Conservation (phyloP, 1,140 invertebrate genomes). For the Apolygus lucorum region DNA sequence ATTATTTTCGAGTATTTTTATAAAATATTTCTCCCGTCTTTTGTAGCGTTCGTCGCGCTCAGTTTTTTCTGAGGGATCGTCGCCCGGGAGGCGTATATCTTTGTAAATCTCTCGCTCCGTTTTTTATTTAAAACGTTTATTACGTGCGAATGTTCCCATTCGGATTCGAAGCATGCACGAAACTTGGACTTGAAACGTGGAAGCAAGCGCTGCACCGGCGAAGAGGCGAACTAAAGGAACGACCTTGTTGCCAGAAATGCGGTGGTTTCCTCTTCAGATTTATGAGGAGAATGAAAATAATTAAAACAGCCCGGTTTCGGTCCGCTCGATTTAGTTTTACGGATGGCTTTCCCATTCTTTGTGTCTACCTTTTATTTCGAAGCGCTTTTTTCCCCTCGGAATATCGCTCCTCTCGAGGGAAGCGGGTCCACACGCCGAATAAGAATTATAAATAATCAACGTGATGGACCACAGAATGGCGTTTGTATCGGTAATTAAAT, state of each 20-base stretch:
- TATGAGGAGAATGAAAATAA: conserved; percentile 8
- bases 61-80: too few relatives aligned
- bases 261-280: background rate
- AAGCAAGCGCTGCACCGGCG: too few relatives aligned
- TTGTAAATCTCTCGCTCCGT: too few relatives aligned
- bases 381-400: background rate
- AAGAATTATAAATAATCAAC: too few relatives aligned
- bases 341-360: background rate
- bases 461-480: too few relatives aligned
- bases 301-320: background rate
- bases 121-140: too few relatives aligned
- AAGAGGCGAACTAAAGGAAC: too few relatives aligned
- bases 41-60: too few relatives aligned
- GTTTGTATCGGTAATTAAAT: background rate
- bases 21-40: too few relatives aligned
- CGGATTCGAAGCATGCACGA: background rate
- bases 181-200: background rate
- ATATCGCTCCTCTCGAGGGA: background rate
- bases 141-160: background rate
- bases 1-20: too few relatives aligned
- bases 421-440: too few relatives aligned
- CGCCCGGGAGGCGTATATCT: too few relatives aligned
- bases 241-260: conserved; percentile 7
- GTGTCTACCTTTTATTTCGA: background rate
- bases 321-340: conserved; percentile 9